These are phyloP conservation scores for Diorhabda carinulata DNA, from an alignment of 1,140 invertebrate species.

Conservation along the genomic window DNA sequence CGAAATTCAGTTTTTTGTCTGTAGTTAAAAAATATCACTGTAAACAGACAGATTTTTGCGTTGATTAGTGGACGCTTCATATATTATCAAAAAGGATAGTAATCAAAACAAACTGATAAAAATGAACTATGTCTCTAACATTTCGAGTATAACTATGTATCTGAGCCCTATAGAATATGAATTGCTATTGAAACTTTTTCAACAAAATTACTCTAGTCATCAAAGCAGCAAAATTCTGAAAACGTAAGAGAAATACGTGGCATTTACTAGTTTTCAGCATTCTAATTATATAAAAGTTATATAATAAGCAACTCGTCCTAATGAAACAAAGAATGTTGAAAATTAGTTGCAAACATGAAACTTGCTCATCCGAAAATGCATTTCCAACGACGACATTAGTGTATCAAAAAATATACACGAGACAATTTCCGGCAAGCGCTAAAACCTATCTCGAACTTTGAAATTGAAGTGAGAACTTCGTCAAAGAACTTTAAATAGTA, in stretches of 20 bases:
- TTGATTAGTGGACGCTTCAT: too few relatives aligned
- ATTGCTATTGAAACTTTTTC: background rate
- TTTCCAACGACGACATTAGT: background rate
- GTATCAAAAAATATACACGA: constrained; percentile 3
- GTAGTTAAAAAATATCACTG: too few relatives aligned
- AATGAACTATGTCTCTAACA: too few relatives aligned
- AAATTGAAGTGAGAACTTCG: background rate
- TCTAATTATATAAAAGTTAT: background rate
- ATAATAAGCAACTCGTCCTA: background rate
- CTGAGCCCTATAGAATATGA: too few relatives aligned
- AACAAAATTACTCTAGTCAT: background rate
- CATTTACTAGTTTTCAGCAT: constrained; percentile 1
- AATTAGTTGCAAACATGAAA: constrained; percentile 2
- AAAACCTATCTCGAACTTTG: background rate
- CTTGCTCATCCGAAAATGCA: background rate
- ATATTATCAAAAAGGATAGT: too few relatives aligned
- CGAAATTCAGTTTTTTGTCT: too few relatives aligned
- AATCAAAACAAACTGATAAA: too few relatives aligned
- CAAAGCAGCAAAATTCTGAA: background rate
- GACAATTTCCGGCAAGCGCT: constrained; percentile 1
- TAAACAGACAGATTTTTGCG: too few relatives aligned
- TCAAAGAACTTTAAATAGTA: background rate
- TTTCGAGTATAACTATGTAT: too few relatives aligned
- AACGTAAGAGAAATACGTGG: background rate
- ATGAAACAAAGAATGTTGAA: constrained; percentile 2